Evolutionary conservation across 2,797 vertebrate species (phyloP), one percentile per base, ranked within the genome.

Genomic region (Gorsachius magnificus): DNA sequence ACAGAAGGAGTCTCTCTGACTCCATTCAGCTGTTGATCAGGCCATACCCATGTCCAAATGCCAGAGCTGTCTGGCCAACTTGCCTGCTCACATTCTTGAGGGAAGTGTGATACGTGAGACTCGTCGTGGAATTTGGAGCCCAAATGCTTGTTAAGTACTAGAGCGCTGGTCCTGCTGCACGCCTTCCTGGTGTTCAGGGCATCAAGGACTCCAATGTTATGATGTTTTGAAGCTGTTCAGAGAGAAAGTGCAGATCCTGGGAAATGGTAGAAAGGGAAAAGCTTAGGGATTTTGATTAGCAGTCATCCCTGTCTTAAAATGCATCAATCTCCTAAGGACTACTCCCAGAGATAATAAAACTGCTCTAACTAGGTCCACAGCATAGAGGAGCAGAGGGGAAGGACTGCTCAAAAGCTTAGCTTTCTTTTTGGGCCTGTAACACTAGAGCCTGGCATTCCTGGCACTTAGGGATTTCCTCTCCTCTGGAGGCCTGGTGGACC

Each of bases 81-180:
- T 91, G 93, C 87, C 87, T 75, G 51, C 89, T 94, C 94, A 84
- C 92, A 95, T 96, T 95, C 95, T 95, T 96, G 94, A 93, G 91
- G 92, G 85, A 89, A 96, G 91, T 92, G 94, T 87, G 93, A 86
- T 92, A 95, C 33, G 8, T 64, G 91, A 93, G 81, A 70, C 70
- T 79, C 2, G 15, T 77, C 0, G 6, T 82, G 95, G 95, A 96
- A 94, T 94, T 94, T 63, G 83, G 85, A 96, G 88, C 54, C 75
- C 5, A 1, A 82, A 35, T 11, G 66, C 80, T 82, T 41, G 84
- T 72, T 56, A 86, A 91, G 93, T 24, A 54, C 18, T 0, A 61
- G 69, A 76, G 76, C 0, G 0, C 79, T 48, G 70, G 85, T 75
- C 63, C 85, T 5, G 4, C 91, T 83, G 83, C 80, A 25, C 7